Evolutionary conservation across 53 echinoderm and acorn worm species (phyloP).

Genomic region (Henricia sp.): DNA sequence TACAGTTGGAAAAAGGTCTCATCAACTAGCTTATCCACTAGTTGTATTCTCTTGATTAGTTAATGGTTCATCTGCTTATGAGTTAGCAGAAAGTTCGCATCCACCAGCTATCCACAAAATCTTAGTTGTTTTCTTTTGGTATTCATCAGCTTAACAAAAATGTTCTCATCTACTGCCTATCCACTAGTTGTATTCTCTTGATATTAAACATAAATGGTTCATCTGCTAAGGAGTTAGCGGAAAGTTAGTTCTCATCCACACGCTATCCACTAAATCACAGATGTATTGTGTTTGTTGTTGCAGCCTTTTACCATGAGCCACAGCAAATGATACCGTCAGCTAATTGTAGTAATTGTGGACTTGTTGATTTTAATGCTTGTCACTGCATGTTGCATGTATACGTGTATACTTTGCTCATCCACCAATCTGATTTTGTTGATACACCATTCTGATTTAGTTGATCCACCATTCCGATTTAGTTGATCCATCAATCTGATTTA

Average conservation of each 20-base stretch:
- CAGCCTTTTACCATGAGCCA: slow-evolving; percentile 40
- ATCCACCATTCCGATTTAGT: background rate
- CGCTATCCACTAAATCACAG: background rate
- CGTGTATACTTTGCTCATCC: slow-evolving; percentile 18
- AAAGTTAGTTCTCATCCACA: background rate
- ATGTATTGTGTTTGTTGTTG: slow-evolving; percentile 40
- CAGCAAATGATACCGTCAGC: background rate
- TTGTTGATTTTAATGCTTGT: background rate
- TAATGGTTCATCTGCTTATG: slow-evolving; percentile 6
- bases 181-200: background rate
- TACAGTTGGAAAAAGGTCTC: no score
- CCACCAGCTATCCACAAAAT: background rate
- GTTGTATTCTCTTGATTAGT: background rate
- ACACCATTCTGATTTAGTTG: background rate
- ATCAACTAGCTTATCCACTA: no score
- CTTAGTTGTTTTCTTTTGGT: background rate
- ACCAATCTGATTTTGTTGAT: slow-evolving; percentile 9
- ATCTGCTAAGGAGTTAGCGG: no score
- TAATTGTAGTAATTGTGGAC: background rate
- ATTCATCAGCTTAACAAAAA: no score
- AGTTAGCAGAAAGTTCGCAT: background rate
- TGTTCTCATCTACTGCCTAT: no score
- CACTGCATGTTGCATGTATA: slow-evolving; percentile 38
- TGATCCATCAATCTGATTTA: background rate
- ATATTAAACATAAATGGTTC: background rate